Evolutionary conservation across 2,113 vertebrate genomes (phyloP).

Genomic region (Cathartes aura): DNA sequence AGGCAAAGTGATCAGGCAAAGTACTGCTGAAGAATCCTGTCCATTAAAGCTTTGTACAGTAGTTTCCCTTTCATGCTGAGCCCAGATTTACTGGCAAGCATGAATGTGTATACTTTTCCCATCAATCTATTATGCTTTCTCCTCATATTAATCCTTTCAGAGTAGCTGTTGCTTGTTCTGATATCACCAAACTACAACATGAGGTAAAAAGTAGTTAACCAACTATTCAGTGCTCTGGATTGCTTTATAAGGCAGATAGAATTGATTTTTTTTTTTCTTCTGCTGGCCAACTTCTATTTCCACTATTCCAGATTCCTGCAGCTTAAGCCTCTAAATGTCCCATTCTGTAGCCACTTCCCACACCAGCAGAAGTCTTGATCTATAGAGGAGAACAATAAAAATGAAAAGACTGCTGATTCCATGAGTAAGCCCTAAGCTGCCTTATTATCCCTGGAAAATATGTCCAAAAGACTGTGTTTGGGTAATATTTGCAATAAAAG

Average conservation of each 20-base stretch:
- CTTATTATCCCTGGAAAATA: background rate
- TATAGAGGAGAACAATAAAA: background rate
- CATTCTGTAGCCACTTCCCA: background rate
- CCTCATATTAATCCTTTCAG: background rate
- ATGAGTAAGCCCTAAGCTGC: background rate
- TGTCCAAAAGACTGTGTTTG: background rate
- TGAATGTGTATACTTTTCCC: background rate
- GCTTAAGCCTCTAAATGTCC: background rate
- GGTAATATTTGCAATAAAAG: background rate
- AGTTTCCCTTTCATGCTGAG: background rate
- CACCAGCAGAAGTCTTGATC: background rate
- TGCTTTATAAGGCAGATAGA: background rate
- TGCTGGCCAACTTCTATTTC: background rate
- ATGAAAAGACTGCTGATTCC: background rate
- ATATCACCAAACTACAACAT: background rate
- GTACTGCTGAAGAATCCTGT: background rate
- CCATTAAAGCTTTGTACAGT: background rate
- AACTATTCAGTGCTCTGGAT: background rate
- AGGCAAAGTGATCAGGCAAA: accelerated
- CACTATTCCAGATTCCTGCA: background rate
- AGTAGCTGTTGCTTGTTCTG: background rate
- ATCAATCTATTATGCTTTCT: background rate
- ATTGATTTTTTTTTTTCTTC: background rate
- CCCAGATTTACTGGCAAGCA: background rate
- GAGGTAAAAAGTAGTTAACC: background rate